Evolutionary conservation across 64 coral and sea anemone genomes (phyloP).

Genomic region (Montipora capricornis): DNA sequence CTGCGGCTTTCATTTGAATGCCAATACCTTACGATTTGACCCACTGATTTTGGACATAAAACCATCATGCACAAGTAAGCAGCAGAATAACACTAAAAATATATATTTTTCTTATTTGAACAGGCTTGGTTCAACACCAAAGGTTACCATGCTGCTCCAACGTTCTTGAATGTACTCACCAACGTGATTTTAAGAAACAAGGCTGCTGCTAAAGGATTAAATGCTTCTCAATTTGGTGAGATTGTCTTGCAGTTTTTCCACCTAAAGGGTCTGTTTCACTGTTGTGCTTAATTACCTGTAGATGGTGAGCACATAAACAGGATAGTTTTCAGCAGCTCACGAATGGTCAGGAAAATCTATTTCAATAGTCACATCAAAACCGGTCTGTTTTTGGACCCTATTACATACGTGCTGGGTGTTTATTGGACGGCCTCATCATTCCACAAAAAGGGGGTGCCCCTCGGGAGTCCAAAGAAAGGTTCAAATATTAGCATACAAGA

Average conservation of each 20-base stretch:
- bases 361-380: no score
- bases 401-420: no score
- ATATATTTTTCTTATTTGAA: not conserved
- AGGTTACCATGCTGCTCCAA: constrained; percentile 89
- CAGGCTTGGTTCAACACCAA: constrained; percentile 98
- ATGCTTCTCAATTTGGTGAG: constrained; percentile 90
- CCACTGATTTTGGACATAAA: not conserved
- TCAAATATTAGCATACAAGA: no score
- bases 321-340: no score
- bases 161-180: constrained; percentile 83
- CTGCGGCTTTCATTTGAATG: not conserved
- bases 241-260: not conserved
- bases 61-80: not conserved
- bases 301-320: no score
- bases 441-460: no score
- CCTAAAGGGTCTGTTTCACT: no score
- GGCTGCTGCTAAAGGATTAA: constrained; percentile 74
- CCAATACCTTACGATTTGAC: not conserved
- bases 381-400: no score
- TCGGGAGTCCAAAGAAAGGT: no score
- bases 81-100: not conserved
- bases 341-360: no score
- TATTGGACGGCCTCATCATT: no score
- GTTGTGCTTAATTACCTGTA: no score
- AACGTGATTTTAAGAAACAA: constrained; percentile 81